These are phyloP conservation scores for Notothenia rossii DNA, from an alignment of 2,113 vertebrate species.

Conservation along the genomic window DNA sequence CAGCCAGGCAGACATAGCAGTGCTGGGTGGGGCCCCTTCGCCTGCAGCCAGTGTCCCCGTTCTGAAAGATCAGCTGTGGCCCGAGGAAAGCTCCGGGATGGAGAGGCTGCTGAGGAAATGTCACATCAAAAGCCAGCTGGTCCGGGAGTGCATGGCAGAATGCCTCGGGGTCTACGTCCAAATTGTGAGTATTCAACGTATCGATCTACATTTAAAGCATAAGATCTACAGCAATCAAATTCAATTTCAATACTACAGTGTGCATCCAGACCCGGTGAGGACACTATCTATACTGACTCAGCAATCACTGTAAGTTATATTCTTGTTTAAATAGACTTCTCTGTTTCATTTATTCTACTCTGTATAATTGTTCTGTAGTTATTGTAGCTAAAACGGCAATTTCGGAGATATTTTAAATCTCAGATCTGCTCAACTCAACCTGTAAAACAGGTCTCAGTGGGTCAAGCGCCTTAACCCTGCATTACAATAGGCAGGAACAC, in stretches of 20 bases:
- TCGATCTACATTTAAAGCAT: not conserved
- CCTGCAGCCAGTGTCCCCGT: not conserved
- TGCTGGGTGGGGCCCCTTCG: not conserved
- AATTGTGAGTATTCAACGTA: constrained; percentile 74
- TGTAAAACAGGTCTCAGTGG: too few relatives aligned
- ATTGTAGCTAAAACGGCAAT: too few relatives aligned
- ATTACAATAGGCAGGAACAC: too few relatives aligned
- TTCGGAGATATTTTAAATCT: too few relatives aligned
- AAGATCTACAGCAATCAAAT: not conserved
- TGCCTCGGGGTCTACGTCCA: constrained; percentile 80
- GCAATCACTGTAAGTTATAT: too few relatives aligned
- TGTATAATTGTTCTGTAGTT: too few relatives aligned
- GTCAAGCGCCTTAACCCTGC: too few relatives aligned
- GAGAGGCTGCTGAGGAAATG: constrained; percentile 77
- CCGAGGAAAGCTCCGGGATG: constrained; percentile 49
- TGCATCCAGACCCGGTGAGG: too few relatives aligned
- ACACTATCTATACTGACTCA: too few relatives aligned
- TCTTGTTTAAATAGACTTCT: too few relatives aligned
- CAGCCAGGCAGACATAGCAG: constrained; percentile 22
- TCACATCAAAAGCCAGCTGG: constrained; percentile 68
- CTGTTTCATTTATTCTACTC: too few relatives aligned
- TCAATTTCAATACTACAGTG: not conserved
- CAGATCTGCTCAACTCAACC: too few relatives aligned
- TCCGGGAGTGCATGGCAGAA: constrained; percentile 81
- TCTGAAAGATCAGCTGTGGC: constrained; percentile 23